phyloP scores from a whole-genome alignment of 2,888 invertebrate species.

The Torymus aiolomorphi region DNA sequence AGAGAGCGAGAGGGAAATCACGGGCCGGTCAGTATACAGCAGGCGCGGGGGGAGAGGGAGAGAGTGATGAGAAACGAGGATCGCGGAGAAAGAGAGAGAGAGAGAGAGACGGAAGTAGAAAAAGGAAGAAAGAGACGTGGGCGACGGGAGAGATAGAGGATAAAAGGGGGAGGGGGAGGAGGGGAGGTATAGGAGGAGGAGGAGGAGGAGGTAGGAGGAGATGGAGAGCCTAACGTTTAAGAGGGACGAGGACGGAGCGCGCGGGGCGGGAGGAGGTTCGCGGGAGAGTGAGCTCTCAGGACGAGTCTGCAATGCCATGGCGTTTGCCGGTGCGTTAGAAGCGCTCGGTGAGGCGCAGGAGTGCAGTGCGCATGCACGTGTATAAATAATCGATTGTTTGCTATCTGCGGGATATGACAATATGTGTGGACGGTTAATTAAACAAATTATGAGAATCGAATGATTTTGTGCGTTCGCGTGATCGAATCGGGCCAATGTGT shows the following conservation, averaged over 20 bases:
- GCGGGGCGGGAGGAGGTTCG: constrained; percentile 30
- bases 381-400: too few species aligned
- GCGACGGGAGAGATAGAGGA: constrained; percentile 31
- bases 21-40: constrained; percentile 47
- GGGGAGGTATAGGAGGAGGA: constrained; percentile 29
- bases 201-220: constrained; percentile 7
- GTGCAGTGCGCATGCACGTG: too few species aligned
- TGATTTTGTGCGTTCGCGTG: too few species aligned
- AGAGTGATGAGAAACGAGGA: constrained; percentile 50
- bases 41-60: constrained; percentile 27
- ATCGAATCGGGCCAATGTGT: too few species aligned
- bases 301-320: constrained; percentile 35
- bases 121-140: constrained; percentile 52
- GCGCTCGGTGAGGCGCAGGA: too few species aligned
- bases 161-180: constrained; percentile 35
- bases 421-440: too few species aligned
- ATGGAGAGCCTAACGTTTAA: constrained; percentile 28
- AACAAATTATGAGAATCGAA: too few species aligned
- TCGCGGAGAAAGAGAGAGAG: constrained; percentile 46
- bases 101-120: constrained; percentile 61
- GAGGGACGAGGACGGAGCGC: constrained; percentile 48
- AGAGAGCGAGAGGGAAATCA: constrained; percentile 49
- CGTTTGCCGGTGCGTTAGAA: too few species aligned
- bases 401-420: too few species aligned
- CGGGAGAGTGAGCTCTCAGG: constrained; percentile 4